Conservation (phyloP, 2,797 vertebrate species). For the Antennarius maculatus region DNA sequence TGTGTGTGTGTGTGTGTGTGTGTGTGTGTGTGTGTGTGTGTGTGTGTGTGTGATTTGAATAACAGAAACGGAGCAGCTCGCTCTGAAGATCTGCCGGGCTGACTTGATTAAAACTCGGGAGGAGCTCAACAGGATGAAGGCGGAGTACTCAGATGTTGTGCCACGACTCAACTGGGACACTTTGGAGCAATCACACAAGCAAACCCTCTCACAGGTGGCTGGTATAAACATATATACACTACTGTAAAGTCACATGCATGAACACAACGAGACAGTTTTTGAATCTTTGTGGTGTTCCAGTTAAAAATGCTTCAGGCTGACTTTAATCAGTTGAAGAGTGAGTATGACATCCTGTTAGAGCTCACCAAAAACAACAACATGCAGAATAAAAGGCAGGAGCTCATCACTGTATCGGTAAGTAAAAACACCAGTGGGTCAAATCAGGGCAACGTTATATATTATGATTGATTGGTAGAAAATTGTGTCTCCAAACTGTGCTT, state of each 20-base stretch:
- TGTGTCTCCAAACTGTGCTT: not conserved
- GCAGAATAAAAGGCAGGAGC: slow-evolving; percentile 57
- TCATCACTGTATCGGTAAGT: slow-evolving; percentile 79
- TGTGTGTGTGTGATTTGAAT: no score
- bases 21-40: no score
- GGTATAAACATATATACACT: not conserved
- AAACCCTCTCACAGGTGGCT: slow-evolving; percentile 79
- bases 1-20: no score
- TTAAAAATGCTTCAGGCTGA: slow-evolving; percentile 76
- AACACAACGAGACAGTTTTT: not conserved
- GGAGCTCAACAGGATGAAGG: slow-evolving; percentile 81
- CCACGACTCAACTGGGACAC: slow-evolving; percentile 83
- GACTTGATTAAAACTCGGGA: slow-evolving; percentile 84
- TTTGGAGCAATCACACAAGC: slow-evolving; percentile 76
- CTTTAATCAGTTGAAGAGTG: slow-evolving; percentile 78
- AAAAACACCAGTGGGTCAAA: not conserved
- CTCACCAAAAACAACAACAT: slow-evolving; percentile 72
- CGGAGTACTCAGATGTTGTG: slow-evolving; percentile 85
- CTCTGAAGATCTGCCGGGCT: slow-evolving; percentile 80
- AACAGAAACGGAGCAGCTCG: slow-evolving; percentile 59
- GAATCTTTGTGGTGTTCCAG: slow-evolving; percentile 58
- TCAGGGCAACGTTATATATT: not conserved
- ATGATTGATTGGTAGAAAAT: not conserved
- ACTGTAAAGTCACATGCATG: not conserved
- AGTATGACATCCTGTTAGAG: slow-evolving; percentile 81